Evolutionary conservation across 2,113 vertebrate genomes (phyloP).

Genomic region (Tyrannus savana): DNA sequence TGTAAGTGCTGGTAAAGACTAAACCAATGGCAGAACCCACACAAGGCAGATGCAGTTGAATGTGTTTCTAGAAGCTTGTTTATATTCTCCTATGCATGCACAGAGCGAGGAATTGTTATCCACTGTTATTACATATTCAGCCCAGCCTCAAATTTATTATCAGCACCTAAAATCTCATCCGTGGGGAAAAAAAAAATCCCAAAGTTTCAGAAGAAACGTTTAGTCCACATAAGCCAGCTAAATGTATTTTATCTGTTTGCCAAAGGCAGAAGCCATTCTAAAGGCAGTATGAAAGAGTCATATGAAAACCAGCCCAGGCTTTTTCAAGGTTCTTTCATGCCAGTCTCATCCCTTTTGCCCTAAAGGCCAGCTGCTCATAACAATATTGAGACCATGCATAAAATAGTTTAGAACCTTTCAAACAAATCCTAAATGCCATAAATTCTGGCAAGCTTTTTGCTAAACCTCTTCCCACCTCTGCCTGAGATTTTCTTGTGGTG

Average conservation of each 20-base stretch:
- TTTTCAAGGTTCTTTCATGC: background rate
- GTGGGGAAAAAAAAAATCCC: background rate
- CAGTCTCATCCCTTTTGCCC: background rate
- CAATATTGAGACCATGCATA: background rate
- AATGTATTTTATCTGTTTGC: background rate
- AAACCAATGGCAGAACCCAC: background rate
- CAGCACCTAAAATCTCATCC: background rate
- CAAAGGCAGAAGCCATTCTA: background rate
- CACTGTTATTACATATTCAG: background rate
- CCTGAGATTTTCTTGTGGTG: background rate
- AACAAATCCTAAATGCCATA: background rate
- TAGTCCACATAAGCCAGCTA: background rate
- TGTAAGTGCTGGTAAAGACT: background rate
- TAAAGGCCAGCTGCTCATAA: background rate
- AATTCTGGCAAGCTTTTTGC: background rate
- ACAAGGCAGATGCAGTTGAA: background rate
- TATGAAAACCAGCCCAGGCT: background rate
- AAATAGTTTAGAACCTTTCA: background rate
- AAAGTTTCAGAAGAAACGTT: background rate
- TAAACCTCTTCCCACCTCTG: background rate
- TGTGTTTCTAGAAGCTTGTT: conserved; percentile 66
- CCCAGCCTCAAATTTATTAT: conserved; percentile 58
- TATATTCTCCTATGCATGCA: conserved; percentile 49
- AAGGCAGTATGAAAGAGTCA: background rate
- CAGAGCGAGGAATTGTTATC: conserved; percentile 46